Conservation (phyloP, 2,113 vertebrate genomes). For the Sphyrna mokarran region DNA sequence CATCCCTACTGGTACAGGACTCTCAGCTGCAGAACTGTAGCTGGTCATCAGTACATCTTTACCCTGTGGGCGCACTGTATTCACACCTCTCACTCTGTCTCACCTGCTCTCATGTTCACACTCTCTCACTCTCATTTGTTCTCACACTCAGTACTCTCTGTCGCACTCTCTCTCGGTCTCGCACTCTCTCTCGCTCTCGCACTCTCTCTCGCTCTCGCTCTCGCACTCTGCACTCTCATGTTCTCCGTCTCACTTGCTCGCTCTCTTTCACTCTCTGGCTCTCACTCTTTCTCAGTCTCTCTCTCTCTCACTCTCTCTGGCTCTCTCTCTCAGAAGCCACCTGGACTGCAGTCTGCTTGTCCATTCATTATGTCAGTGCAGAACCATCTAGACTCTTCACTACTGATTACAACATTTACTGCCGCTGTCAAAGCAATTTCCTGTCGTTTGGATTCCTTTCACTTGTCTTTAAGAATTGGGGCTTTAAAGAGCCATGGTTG, state of each 20-base stretch:
- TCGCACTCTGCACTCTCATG: no score
- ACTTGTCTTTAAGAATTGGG: background rate
- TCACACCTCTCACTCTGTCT: background rate
- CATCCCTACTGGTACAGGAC: background rate
- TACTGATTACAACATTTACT: background rate
- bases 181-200: no score
- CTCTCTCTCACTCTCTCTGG: background rate
- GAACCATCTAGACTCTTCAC: background rate
- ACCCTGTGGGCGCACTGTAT: background rate
- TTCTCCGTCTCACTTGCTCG: no score
- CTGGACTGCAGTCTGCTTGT: background rate
- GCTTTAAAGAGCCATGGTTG: background rate
- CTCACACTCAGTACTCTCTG: no score
- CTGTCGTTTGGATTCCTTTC: background rate
- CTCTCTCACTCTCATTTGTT: no score
- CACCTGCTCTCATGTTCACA: no score
- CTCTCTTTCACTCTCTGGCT: no score
- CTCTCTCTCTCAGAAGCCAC: background rate
- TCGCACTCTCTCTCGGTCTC: no score
- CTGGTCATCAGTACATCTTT: background rate
- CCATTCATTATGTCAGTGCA: background rate
- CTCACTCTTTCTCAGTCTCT: no score
- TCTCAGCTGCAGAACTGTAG: background rate
- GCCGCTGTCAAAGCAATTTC: background rate
- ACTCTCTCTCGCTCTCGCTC: no score